phyloP scores from a whole-genome alignment of 2,888 invertebrate genomes.

The Muscina levida region DNA sequence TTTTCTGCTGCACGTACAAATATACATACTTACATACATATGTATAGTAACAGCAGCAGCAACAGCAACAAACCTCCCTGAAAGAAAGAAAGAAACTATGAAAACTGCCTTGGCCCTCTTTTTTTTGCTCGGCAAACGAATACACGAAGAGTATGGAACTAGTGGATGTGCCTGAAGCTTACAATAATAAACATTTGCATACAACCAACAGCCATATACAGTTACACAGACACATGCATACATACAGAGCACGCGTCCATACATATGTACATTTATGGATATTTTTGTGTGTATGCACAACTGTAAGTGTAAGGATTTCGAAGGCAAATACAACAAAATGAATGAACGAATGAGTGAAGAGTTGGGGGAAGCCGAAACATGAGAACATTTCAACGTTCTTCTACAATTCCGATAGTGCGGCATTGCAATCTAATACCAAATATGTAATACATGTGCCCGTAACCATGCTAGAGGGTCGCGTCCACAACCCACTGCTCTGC shows the following conservation, averaged over 20 bases:
- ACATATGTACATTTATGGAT: background rate
- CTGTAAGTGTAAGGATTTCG: constrained; percentile 30
- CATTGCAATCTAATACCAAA: background rate
- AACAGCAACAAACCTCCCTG: constrained; percentile 31
- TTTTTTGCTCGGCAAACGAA: constrained; percentile 48
- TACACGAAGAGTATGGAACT: constrained; percentile 61
- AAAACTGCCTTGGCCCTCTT: constrained; percentile 66
- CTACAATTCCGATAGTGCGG: background rate
- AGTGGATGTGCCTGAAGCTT: constrained; percentile 59
- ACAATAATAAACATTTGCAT: constrained; percentile 63
- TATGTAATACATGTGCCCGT: background rate
- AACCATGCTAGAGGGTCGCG: background rate
- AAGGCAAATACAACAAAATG: constrained; percentile 6
- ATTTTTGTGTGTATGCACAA: constrained; percentile 25
- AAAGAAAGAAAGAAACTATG: constrained; percentile 42
- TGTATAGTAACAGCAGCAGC: constrained; percentile 27
- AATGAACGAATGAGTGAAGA: background rate
- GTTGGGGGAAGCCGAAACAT: background rate
- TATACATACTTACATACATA: background rate
- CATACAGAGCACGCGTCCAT: no score
- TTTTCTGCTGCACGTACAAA: background rate
- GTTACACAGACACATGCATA: no score
- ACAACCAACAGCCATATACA: constrained; percentile 38
- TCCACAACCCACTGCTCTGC: background rate
- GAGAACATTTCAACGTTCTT: constrained; percentile 5